Base-by-base conservation (phyloP, 2,888 invertebrate species). In the Therioaphis trifolii region DNA sequence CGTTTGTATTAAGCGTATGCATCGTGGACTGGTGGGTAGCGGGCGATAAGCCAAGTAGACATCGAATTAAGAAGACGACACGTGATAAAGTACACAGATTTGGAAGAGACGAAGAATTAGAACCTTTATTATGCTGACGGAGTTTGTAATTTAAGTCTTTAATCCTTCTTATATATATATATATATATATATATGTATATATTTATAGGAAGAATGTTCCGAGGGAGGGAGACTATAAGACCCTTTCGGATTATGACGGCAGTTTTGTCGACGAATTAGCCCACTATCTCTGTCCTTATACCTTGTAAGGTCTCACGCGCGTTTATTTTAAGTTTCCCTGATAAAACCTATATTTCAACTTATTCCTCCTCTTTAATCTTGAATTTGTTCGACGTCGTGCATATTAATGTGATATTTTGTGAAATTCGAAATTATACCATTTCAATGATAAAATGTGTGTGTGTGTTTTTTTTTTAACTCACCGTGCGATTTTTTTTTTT, bases 61-160 rank as follows among this genome's bases (percentile, higher is more conserved):
- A 74, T 52, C 82, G 82, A 82, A 82, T 82, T 82, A 82, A 82
- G 82, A 72, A 80, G 61, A 35, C 82, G 82, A 82, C 82, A 82
- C 82, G 82, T 82, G 82, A 82, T 82, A 82, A 82, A 82, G 82
- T 82, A 74, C 72, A 82, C 82, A 74, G 82, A 82, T 82, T 82
- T 74, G 63, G 63, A 40, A 74, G 49, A 82, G 82, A 66, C 82
- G 82, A 82, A 74, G 82, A 82, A 82, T 82, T 82, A 82, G 82
- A 82, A 74, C 82, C 61, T 74, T 82, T 82, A 82, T 82, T 74
- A 82, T 82, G 82, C 82, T 27, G 82, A 52, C 63, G 72, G 82
- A 82, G 82, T 74, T 82, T 74, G 82, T 74, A 71, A 82, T 82
- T 82, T 82, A 82, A 82, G 74, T 74, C 82, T 74, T 74, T 82